These are phyloP conservation scores for Acrobasis repandana DNA, from an alignment of 2,888 invertebrate genomes.

Conservation along the genomic window DNA sequence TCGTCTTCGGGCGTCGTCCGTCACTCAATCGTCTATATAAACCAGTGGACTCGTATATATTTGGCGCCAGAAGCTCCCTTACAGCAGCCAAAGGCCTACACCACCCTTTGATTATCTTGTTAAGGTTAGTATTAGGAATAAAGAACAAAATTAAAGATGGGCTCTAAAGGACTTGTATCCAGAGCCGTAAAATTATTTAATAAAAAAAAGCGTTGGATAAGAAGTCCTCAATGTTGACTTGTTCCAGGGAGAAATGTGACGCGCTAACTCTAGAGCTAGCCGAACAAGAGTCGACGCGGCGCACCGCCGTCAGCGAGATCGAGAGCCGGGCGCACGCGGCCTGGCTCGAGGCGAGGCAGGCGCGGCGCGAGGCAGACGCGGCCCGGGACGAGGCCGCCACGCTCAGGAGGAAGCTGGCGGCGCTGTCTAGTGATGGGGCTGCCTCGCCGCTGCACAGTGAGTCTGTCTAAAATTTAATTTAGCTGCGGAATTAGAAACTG, in stretches of 20 bases:
- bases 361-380: conserved; percentile 92
- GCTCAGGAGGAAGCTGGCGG: conserved; percentile 60
- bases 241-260: conserved; percentile 84
- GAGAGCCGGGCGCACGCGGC: conserved; percentile 94
- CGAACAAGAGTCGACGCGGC: conserved; percentile 89
- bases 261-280: conserved; percentile 91
- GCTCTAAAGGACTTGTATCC: no score
- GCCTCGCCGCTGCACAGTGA: conserved; percentile 58
- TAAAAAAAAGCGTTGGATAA: no score
- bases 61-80: no score
- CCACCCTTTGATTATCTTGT: no score
- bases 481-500: background rate
- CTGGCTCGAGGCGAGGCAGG: conserved; percentile 92
- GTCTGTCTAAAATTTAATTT: conserved; percentile 28
- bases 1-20: no score
- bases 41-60: no score
- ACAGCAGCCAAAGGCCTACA: no score
- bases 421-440: conserved; percentile 50
- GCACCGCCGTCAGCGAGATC: conserved; percentile 87
- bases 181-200: no score
- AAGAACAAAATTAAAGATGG: no score
- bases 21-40: no score
- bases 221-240: background rate
- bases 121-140: no score
- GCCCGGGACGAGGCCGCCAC: conserved; percentile 70